Evolutionary conservation across 2,888 invertebrate genomes (phyloP).

Genomic region (Pedicia rivosa): DNA sequence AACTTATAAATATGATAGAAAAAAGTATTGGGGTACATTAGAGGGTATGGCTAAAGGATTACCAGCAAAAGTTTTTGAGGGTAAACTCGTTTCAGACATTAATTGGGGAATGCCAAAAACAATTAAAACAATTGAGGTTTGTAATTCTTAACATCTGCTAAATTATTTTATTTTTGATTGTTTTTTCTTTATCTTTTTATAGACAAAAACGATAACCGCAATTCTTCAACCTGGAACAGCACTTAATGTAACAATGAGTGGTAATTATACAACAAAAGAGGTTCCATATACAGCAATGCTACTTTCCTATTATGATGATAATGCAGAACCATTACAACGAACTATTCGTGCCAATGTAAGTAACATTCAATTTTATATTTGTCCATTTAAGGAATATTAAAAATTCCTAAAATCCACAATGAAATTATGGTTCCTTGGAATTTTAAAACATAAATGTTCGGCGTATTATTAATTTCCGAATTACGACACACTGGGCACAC

Average conservation of each 20-base stretch:
- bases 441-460: no score
- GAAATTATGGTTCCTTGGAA: no score
- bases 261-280: constrained; percentile 56
- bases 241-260: constrained; percentile 62
- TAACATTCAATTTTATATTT: constrained; percentile 6
- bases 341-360: constrained; percentile 25
- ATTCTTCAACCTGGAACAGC: constrained; percentile 62
- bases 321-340: constrained; percentile 23
- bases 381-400: no score
- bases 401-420: no score
- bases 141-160: no score
- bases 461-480: no score
- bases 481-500: no score
- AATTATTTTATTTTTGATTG: neutral
- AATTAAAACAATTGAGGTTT: constrained; percentile 35
- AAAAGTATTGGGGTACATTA: constrained; percentile 66
- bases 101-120: constrained; percentile 51
- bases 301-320: constrained; percentile 36
- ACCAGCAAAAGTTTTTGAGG: constrained; percentile 25
- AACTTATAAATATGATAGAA: constrained; percentile 51
- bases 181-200: neutral
- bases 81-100: constrained; percentile 33
- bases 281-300: constrained; percentile 58
- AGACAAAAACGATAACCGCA: constrained; percentile 36
- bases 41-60: constrained; percentile 34